These are phyloP conservation scores for Temnothorax nylanderi DNA, from an alignment of 1,140 invertebrate genomes.

Conservation along the genomic window DNA sequence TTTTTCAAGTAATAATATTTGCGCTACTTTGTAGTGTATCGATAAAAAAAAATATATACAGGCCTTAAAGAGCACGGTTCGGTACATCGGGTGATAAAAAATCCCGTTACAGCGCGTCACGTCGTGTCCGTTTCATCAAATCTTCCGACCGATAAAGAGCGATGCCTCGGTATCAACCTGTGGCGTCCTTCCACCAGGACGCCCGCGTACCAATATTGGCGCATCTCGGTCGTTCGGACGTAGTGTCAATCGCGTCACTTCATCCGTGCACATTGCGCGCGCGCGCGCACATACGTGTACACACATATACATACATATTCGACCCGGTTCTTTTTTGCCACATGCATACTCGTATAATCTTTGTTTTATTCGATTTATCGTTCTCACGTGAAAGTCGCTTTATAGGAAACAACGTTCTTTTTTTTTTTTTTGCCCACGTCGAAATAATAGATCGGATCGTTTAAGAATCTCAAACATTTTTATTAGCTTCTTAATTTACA, in stretches of 20 bases:
- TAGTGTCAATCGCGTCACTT: conserved; percentile 73
- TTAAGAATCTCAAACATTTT: not conserved
- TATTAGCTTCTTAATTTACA: conserved; percentile 20
- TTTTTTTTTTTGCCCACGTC: not conserved
- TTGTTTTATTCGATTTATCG: conserved; percentile 25
- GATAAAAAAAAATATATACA: not conserved
- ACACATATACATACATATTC: not conserved
- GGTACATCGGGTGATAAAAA: conserved; percentile 42
- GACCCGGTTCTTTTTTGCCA: conserved; percentile 64
- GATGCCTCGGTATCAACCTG: conserved; percentile 73
- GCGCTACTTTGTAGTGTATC: not conserved
- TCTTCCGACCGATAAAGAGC: conserved; percentile 61
- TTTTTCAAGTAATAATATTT: conserved; percentile 31
- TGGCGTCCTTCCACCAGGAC: conserved; percentile 71
- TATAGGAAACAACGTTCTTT: not conserved
- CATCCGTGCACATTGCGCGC: conserved; percentile 52
- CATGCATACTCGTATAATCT: conserved; percentile 45
- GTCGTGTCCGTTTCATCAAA: conserved; percentile 59
- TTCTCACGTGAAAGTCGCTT: not conserved
- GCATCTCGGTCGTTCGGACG: conserved; percentile 72
- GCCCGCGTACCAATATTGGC: conserved; percentile 69
- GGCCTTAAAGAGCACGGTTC: conserved; percentile 18
- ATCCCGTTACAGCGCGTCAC: conserved; percentile 57
- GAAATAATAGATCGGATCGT: not conserved
- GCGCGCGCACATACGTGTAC: not conserved